phyloP scores from a whole-genome alignment of 1,140 invertebrate species.

The Mylabris phalerata region DNA sequence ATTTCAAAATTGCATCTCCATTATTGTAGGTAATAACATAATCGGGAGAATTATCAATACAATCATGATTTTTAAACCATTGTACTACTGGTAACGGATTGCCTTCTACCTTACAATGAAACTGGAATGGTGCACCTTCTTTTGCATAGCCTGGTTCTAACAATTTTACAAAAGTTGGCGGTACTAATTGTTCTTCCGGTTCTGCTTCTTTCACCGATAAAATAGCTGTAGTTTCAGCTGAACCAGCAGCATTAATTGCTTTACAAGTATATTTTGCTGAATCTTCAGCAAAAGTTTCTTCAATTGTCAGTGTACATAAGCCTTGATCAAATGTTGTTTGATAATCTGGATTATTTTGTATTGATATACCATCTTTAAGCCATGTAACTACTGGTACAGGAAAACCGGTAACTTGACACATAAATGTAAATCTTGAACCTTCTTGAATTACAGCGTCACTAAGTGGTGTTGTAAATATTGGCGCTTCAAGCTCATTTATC shows the following conservation, averaged over 20 bases:
- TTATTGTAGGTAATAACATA: constrained; percentile 61
- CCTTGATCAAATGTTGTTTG: constrained; percentile 62
- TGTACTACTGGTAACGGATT: constrained; percentile 70
- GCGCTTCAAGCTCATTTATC: constrained; percentile 37
- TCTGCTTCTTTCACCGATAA: constrained; percentile 70
- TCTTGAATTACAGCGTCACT: constrained; percentile 67
- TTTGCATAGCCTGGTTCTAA: constrained; percentile 53
- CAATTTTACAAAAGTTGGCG: constrained; percentile 58
- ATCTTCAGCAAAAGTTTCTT: constrained; percentile 72
- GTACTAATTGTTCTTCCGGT: constrained; percentile 55
- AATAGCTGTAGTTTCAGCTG: constrained; percentile 62
- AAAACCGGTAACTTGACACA: constrained; percentile 53
- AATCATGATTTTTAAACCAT: constrained; percentile 70
- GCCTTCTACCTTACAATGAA: constrained; percentile 65
- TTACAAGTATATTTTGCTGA: constrained; percentile 70
- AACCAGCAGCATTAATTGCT: constrained; percentile 62
- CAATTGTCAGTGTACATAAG: constrained; percentile 64
- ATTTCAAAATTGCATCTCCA: constrained; percentile 55
- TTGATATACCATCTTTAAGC: constrained; percentile 55
- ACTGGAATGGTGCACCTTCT: constrained; percentile 59
- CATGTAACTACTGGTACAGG: constrained; percentile 79
- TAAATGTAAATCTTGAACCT: constrained; percentile 43
- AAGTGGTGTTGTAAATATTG: constrained; percentile 56
- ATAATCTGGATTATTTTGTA: constrained; percentile 47
- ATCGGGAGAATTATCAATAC: constrained; percentile 67